phyloP scores from a whole-genome alignment of 2,888 invertebrate species.

The Drepana falcataria region DNA sequence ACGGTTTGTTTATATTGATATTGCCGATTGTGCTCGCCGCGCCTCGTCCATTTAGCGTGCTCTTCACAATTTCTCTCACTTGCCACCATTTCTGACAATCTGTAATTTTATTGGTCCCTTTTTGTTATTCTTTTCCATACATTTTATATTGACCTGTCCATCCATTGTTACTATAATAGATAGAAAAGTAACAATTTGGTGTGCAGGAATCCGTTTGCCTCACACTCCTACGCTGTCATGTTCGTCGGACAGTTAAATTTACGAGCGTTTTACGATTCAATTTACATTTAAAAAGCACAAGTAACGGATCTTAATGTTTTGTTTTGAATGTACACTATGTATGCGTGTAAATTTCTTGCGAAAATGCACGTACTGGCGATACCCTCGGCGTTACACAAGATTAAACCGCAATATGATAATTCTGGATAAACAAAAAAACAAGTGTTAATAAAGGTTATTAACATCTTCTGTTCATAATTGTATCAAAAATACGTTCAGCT shows the following conservation, averaged over 20 bases:
- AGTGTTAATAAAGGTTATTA: too few relatives aligned
- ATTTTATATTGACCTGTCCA: background rate
- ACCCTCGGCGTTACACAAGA: too few relatives aligned
- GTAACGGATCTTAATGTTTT: slow-evolving; percentile 45
- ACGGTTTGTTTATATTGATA: slow-evolving; percentile 19
- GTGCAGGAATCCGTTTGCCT: slow-evolving; percentile 22
- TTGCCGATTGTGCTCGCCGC: slow-evolving; percentile 34
- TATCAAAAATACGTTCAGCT: too few relatives aligned
- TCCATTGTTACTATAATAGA: slow-evolving; percentile 24
- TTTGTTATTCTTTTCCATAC: background rate
- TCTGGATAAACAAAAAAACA: too few relatives aligned
- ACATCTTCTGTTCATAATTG: too few relatives aligned
- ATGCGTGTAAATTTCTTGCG: slow-evolving; percentile 25
- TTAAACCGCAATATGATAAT: too few relatives aligned
- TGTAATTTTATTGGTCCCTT: background rate
- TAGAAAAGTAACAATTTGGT: slow-evolving; percentile 14
- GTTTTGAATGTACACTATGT: slow-evolving; percentile 31
- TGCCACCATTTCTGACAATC: background rate
- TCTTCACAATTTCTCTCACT: background rate
- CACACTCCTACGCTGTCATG: slow-evolving; percentile 29
- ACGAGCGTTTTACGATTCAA: slow-evolving; percentile 56
- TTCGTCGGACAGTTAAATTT: slow-evolving; percentile 38
- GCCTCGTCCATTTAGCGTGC: slow-evolving; percentile 4
- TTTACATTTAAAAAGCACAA: slow-evolving; percentile 57
- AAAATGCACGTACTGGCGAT: too few relatives aligned